Evolutionary conservation across 2,888 invertebrate species (phyloP), one percentile per base, ranked within the genome.

Genomic region (Tetranychus truncatus): DNA sequence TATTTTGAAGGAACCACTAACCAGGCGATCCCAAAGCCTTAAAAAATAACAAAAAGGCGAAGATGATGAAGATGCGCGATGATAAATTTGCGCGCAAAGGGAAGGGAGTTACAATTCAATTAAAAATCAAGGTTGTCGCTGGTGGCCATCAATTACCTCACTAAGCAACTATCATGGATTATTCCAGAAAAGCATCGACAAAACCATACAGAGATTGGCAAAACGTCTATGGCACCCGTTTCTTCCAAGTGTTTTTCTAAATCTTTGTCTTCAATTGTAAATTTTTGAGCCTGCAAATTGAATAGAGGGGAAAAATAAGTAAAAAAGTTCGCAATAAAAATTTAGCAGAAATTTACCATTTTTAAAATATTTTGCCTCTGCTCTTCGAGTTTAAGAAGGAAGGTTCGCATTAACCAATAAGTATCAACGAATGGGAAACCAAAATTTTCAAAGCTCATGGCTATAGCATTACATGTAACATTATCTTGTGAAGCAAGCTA

Each of bases 361-460:
- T 69, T 69, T 24, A 69, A 11, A 69, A 69, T 69, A 69, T 69
- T 69, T 69, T 69, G 69, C 69, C 34, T 69, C 15, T 69, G 69
- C 20, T 69, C 69, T 69, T 69, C 69, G 20, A 69, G n/a, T 69
- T 69, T 69, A 11, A 24, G 20, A 8, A 69, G 34, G 21, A 69
- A 69, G 20, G 69, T 21, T 69, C 69, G 18, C 69, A 69, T 69
- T 24, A 69, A 69, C 69, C 69, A 69, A 21, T 69, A 69, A 69
- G 69, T 69, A 69, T 69, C 69, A 69, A 69, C 69, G 21, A 69
- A 69, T 24, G 69, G 69, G 69, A 69, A 69, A 24, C 69, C 69
- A 69, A 69, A 69, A 24, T 69, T 69, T 24, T 69, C 69, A 69
- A 69, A 69, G 34, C 69, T 69, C 34, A 24, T 69, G 34, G 69